Evolutionary conservation across 2,888 invertebrate genomes (phyloP).

Genomic region (Emmelina monodactyla): DNA sequence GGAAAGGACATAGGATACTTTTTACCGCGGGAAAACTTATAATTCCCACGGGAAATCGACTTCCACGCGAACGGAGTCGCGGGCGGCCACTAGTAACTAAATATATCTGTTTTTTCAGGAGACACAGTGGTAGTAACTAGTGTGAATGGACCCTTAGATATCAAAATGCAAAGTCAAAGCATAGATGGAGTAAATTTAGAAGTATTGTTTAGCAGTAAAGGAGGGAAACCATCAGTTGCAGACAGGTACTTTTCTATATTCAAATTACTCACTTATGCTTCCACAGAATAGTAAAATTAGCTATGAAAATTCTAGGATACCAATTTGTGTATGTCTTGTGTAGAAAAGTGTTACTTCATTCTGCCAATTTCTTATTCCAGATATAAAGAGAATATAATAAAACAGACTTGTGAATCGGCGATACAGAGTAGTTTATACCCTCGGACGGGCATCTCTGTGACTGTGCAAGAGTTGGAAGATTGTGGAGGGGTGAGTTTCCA

Average conservation of each 20-base stretch:
- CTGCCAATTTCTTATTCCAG: conserved; percentile 51
- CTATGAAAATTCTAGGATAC: too few species aligned
- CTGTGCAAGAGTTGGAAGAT: conserved; percentile 88
- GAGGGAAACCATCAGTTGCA: conserved; percentile 70
- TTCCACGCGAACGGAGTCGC: not conserved
- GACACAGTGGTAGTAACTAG: conserved; percentile 79
- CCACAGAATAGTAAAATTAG: too few species aligned
- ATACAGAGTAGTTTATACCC: conserved; percentile 79
- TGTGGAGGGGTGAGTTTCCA: conserved; percentile 72
- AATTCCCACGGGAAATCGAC: too few species aligned
- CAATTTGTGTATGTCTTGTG: too few species aligned
- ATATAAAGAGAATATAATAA: conserved; percentile 76
- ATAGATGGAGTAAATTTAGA: conserved; percentile 84
- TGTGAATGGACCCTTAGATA: conserved; percentile 85
- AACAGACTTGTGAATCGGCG: conserved; percentile 78
- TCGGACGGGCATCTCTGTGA: conserved; percentile 77
- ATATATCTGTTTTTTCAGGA: conserved; percentile 58
- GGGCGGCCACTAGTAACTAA: not conserved
- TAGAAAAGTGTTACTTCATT: too few species aligned
- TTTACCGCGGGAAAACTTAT: too few species aligned
- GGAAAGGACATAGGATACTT: too few species aligned
- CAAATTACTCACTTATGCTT: too few species aligned
- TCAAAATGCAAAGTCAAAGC: conserved; percentile 76
- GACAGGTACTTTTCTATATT: too few species aligned
- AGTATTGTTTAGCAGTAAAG: conserved; percentile 77